phyloP scores from a whole-genome alignment of 2,888 invertebrate species.

The Eristalinus aeneus region DNA sequence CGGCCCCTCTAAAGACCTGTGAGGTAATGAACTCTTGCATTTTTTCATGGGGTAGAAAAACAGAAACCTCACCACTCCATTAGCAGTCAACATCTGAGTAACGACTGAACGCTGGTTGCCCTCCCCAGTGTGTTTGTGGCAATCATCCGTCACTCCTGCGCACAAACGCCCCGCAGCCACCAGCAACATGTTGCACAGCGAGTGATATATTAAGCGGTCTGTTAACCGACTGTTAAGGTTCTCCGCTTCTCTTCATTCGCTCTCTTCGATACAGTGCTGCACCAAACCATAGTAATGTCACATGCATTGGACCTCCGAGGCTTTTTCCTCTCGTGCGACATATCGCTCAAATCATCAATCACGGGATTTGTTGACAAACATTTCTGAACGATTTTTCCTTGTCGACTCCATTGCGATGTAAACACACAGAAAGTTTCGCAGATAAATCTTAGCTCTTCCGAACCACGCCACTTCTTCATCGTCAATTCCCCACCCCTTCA shows the following conservation, averaged over 20 bases:
- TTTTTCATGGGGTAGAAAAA: too few relatives aligned
- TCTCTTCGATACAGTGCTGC: conserved; percentile 9
- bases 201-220: background rate
- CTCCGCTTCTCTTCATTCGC: background rate
- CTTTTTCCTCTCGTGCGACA: conserved; percentile 23
- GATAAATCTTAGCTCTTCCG: conserved; percentile 61
- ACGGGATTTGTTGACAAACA: conserved; percentile 64
- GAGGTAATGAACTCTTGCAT: too few relatives aligned
- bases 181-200: background rate
- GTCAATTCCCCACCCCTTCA: background rate
- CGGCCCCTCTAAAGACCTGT: too few relatives aligned
- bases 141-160: background rate
- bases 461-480: conserved; percentile 19
- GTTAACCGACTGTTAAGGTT: background rate
- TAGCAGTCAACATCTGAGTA: background rate
- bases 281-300: background rate
- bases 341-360: conserved; percentile 60
- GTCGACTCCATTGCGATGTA: conserved; percentile 39
- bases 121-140: background rate
- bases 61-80: background rate
- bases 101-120: background rate
- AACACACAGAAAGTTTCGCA: conserved; percentile 56
- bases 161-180: background rate
- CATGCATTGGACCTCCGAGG: background rate
- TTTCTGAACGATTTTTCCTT: conserved; percentile 32